phyloP scores from a whole-genome alignment of 1,140 invertebrate species.

The Lucilia cuprina region DNA sequence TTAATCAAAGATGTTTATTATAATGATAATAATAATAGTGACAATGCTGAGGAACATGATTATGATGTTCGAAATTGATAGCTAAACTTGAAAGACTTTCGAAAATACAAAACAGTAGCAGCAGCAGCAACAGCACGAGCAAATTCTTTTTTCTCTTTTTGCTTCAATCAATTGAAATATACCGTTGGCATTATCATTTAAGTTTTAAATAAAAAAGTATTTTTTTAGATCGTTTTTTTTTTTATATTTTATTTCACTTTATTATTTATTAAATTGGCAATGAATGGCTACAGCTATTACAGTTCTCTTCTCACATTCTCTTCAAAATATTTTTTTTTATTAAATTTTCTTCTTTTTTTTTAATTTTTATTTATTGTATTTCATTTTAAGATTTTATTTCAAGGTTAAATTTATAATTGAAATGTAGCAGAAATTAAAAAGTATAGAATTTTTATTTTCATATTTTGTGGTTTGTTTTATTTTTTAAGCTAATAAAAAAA shows the following conservation, averaged over 20 bases:
- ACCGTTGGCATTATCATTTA: background rate
- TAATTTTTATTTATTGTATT: background rate
- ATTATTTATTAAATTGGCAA: background rate
- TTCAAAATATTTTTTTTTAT: too few relatives aligned
- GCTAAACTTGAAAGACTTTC: background rate
- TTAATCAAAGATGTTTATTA: background rate
- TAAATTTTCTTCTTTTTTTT: too few relatives aligned
- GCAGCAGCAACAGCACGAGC: background rate
- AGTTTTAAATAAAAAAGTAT: background rate
- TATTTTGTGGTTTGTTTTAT: background rate
- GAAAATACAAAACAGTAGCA: background rate
- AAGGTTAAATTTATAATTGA: background rate
- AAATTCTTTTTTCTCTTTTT: background rate
- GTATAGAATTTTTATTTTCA: background rate
- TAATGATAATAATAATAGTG: background rate
- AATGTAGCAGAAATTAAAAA: background rate
- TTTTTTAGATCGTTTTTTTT: background rate
- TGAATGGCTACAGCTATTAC: background rate
- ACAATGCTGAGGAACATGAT: background rate
- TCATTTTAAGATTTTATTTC: background rate
- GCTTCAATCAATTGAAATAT: background rate
- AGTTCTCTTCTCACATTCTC: too few relatives aligned
- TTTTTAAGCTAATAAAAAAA: background rate
- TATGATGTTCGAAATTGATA: background rate
- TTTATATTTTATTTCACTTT: background rate